phyloP scores from a whole-genome alignment of 2,888 invertebrate genomes.

The Poecilus cupreus region DNA sequence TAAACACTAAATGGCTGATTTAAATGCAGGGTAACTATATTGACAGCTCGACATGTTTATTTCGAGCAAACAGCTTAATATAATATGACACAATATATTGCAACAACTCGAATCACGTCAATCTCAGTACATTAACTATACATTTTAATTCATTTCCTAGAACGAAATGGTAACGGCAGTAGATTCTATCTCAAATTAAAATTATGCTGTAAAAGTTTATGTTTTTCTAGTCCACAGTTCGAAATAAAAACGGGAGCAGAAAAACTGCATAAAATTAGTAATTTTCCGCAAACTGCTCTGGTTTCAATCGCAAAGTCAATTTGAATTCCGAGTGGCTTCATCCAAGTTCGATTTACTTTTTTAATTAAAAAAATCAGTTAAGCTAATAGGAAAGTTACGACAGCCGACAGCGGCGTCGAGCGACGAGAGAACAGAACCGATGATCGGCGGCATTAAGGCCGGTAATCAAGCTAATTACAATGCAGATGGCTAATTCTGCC shows the following conservation, averaged over 20 bases:
- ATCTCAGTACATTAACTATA: too few species aligned
- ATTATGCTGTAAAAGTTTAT: too few species aligned
- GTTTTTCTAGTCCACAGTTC: too few species aligned
- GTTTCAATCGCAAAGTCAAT: conserved; percentile 27
- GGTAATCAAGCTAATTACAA: conserved; percentile 49
- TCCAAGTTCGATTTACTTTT: conserved; percentile 36
- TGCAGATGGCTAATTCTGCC: conserved; percentile 22
- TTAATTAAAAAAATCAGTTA: conserved; percentile 40
- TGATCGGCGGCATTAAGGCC: conserved; percentile 1
- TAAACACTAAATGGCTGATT: background rate
- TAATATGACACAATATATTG: background rate
- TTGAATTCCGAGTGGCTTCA: conserved; percentile 34
- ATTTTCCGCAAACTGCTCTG: background rate
- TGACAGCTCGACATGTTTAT: background rate
- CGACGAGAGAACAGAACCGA: background rate
- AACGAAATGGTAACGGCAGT: too few species aligned
- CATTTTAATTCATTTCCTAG: too few species aligned
- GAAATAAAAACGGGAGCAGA: background rate
- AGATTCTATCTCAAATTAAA: too few species aligned
- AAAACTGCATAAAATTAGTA: background rate
- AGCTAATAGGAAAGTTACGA: conserved; percentile 33
- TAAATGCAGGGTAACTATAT: background rate
- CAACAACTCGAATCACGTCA: too few species aligned
- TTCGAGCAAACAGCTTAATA: background rate
- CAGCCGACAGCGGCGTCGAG: background rate